Base-by-base conservation (phyloP, 2,113 vertebrate species). In the Ochotona curzoniae region DNA sequence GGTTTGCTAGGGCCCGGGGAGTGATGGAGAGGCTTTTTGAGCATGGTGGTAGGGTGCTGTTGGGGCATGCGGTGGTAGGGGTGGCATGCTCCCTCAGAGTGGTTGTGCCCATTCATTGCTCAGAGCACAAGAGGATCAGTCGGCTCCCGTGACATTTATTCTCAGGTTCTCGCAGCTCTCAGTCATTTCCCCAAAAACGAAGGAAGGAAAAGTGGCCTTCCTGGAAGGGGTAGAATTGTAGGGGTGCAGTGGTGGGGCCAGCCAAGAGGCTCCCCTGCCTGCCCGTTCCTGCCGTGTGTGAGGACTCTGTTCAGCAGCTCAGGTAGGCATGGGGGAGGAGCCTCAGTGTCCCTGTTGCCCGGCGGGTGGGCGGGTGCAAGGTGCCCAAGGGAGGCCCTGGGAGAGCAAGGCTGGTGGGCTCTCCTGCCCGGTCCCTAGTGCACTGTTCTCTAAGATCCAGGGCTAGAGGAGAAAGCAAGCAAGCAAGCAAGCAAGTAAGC, bases 121-220 rank as follows among this genome's bases (percentile, higher is more conserved):
- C 51, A 49, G n/a, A 49, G 89, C 54, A 8, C 17, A 32, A 51
- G 64, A 4, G 13, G 60, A 32, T 32, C 11, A 10, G 26, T 14
- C 61, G 69, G 63, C 82, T 54, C 10, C 0, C 30, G 14, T 81
- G 81, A 80, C 63, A 15, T 66, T 91, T 35, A 28, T 25, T 23
- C 57, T 82, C 64, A 70, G 63, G 73, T 57, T 81, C 81, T 71
- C 32, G 70, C 88, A 83, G 38, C 44, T 82, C 76, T 83, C 87
- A 94, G 63, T 87, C 73, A 87, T 86, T 91, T 91, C 57, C 32
- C 73, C 28, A 26, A 91, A 93, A 93, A 66, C 54, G 60, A 67
- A 80, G 51, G 75, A 57, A 57, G 54, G 54, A 13, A 57, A 14
- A 57, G 26, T 89, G 2, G 2, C 64, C 60, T 92, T 94, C 70